Conservation (phyloP, 2,113 vertebrate species). For the Microcebus ravelobensis region DNA sequence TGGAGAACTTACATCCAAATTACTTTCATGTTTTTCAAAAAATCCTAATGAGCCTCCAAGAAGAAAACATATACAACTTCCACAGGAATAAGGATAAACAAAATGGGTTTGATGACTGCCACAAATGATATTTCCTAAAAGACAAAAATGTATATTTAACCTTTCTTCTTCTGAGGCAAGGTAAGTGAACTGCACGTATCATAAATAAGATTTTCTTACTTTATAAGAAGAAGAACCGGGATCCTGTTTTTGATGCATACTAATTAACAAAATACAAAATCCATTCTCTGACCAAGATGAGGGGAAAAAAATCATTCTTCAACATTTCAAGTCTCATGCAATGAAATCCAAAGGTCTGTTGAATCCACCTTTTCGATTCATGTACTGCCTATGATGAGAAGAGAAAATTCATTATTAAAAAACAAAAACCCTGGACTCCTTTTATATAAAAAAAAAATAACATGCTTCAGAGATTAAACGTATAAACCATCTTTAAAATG, state of each 20-base stretch:
- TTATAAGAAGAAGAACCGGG: slow-evolving; percentile 53
- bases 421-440: neutral
- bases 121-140: slow-evolving; percentile 56
- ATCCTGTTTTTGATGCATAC: slow-evolving; percentile 16
- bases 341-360: slow-evolving; percentile 99
- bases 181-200: neutral
- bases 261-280: slow-evolving; percentile 64
- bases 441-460: neutral
- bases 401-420: slow-evolving; percentile 33
- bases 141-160: slow-evolving; percentile 58
- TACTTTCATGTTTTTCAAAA: slow-evolving; percentile 64
- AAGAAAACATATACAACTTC: slow-evolving; percentile 59
- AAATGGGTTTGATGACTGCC: slow-evolving; percentile 26
- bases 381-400: slow-evolving; percentile 92
- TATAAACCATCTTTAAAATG: slow-evolving; percentile 39
- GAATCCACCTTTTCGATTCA: slow-evolving; percentile 99
- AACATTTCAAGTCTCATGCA: slow-evolving; percentile 86
- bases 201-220: slow-evolving; percentile 68
- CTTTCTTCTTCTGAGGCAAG: slow-evolving; percentile 42
- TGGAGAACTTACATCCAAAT: slow-evolving; percentile 67
- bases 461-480: slow-evolving; percentile 17
- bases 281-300: slow-evolving; percentile 48
- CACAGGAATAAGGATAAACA: slow-evolving; percentile 64
- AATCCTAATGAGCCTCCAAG: slow-evolving; percentile 57
- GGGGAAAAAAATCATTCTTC: neutral